Evolutionary conservation across 2,113 vertebrate species (phyloP), one percentile per base, ranked within the genome.

Genomic region (Gobius niger): DNA sequence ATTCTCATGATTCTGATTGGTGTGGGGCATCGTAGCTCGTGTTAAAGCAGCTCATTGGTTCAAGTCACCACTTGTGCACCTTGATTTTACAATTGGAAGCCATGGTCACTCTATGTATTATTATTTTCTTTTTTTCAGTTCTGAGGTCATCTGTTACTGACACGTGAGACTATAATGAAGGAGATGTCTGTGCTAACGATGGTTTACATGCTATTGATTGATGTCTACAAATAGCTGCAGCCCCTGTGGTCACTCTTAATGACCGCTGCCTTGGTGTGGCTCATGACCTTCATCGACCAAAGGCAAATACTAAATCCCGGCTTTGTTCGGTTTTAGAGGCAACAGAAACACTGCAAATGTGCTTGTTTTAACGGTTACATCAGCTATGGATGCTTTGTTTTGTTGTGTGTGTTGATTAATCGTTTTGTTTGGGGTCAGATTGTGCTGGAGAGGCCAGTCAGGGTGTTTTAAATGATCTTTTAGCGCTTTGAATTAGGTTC

Each of bases 201-300:
- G 57, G n/a, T 44, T 61, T 63, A 47, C 42, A 47, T 63, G 44
- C 8, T 60, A 60, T 60, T 60, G 57, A 60, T 60, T 60, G 57
- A 60, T 60, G 57, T 42, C 57, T 60, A 60, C 57, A 60, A 60
- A 60, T 60, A 60, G 57, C 57, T 16, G 40, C 40, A 44, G 40
- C 57, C 57, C 40, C 14, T 44, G 57, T 60, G 57, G 57, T 63
- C 42, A 63, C 61, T 46, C 61, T n/a, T 54, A 63, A 44, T 47
- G 44, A 47, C 44, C 44, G 42, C n/a, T 63, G 44, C 44, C 44
- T 19, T 19, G 44, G 60, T 11, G 42, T 63, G 42, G 18, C 61
- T 63, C 42, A 14, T 44, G 61, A 46, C 42, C n/a, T 63, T 57
- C 54, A 57, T 57, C 24, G 54, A 57, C 24, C 7, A 14, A 13